Evolutionary conservation across 1,140 invertebrate species (phyloP), one percentile per base, ranked within the genome.

Genomic region (Bombus balteatus): DNA sequence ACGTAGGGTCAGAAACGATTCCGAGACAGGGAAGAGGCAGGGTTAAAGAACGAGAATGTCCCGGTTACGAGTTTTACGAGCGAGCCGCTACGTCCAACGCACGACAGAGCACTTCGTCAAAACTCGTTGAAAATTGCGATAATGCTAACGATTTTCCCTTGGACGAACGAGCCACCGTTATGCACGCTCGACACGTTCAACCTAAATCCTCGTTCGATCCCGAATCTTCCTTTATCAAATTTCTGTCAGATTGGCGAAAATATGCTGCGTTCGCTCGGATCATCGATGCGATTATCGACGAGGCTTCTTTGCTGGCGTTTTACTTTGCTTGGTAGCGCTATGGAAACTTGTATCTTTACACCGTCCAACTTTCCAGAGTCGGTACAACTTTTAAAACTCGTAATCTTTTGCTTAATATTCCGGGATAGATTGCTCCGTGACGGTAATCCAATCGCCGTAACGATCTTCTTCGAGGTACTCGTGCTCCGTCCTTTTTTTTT

Each of bases 81-180:
- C 53, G 74, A 34, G 34, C 53, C 39, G 57, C 65, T 86, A 62
- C 68, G 74, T 79, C 66, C 71, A 70, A 70, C 57, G 62, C 57
- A 43, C 53, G 18, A 6, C 37, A 32, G 47, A 70, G 3, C 65
- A 47, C 65, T 74, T 70, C 34, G 41, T 68, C 76, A 37, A 87
- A 81, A 62, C 79, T 68, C 76, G 66, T 89, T 84, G 73, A 47
- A 87, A 86, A 89, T 87, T 87, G 70, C 73, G 84, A 88, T 90
- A 86, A 90, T 39, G 77, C 82, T 88, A 90, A 90, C 82, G 83
- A 84, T 90, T 90, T 90, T 84, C 86, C 82, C 79, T 78, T 39
- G 77, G 77, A 90, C 72, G 90, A 90, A 90, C 86, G 81, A 90
- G 78, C 80, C 39, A 59, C 47, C 72, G 89, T 78, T 84, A 90